Evolutionary conservation across 2,888 invertebrate species (phyloP).

Genomic region (Drosophila mercatorum): DNA sequence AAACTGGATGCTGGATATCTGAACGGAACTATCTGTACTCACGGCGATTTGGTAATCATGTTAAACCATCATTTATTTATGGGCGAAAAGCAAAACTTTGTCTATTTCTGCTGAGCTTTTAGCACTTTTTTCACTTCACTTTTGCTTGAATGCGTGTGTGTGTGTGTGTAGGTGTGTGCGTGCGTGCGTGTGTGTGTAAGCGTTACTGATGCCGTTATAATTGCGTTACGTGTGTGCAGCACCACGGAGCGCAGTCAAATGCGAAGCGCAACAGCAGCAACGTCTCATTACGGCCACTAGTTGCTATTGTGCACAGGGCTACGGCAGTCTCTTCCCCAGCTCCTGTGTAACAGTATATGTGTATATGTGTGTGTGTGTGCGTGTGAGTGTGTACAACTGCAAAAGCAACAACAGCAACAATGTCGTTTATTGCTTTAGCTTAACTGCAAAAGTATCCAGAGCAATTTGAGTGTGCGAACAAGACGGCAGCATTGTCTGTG

Average conservation of each 20-base stretch:
- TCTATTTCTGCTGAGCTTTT: slow-evolving; percentile 1
- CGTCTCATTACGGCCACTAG: slow-evolving; percentile 72
- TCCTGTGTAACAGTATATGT: slow-evolving; percentile 5
- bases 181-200: slow-evolving; percentile 19
- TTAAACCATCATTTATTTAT: slow-evolving; percentile 2
- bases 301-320: slow-evolving; percentile 69
- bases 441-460: slow-evolving; percentile 51
- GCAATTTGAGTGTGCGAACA: slow-evolving; percentile 45
- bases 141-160: slow-evolving; percentile 5
- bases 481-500: slow-evolving; percentile 42
- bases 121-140: slow-evolving; percentile 21
- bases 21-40: not conserved
- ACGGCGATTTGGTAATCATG: not conserved
- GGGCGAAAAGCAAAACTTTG: not conserved
- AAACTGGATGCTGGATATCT: not conserved
- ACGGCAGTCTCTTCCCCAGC: slow-evolving; percentile 27
- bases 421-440: slow-evolving; percentile 37
- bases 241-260: slow-evolving; percentile 44
- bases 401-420: slow-evolving; percentile 45
- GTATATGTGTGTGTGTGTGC: slow-evolving; percentile 19
- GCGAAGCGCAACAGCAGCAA: slow-evolving; percentile 62
- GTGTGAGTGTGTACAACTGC: slow-evolving; percentile 50
- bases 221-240: slow-evolving; percentile 55
- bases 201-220: slow-evolving; percentile 24
- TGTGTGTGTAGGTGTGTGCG: not conserved